These are phyloP conservation scores for Seira sanloemensis DNA, from an alignment of 2,888 invertebrate genomes.

Conservation along the genomic window DNA sequence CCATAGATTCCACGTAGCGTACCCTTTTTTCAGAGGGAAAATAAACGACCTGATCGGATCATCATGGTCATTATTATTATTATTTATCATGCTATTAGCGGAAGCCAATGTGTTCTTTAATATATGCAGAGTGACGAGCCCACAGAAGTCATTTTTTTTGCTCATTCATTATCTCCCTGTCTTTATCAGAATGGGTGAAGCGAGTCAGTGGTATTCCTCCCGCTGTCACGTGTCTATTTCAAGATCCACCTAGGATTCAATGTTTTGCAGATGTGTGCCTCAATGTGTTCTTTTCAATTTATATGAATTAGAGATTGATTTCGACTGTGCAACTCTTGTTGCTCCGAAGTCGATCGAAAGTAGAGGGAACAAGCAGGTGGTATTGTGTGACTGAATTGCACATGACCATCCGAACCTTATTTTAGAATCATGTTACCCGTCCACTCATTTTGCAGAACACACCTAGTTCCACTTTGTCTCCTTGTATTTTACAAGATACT, in stretches of 20 bases:
- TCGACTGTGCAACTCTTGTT: not conserved
- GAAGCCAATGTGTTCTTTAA: conserved; percentile 25
- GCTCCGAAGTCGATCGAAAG: not conserved
- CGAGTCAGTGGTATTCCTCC: conserved; percentile 49
- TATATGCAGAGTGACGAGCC: conserved; percentile 9
- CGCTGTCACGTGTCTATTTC: conserved; percentile 37
- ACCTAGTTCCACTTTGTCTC: not conserved
- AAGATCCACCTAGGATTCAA: not conserved
- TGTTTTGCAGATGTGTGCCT: conserved; percentile 33
- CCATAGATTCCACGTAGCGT: not conserved
- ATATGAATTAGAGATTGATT: not conserved
- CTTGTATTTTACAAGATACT: not conserved
- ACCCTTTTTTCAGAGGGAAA: conserved; percentile 30
- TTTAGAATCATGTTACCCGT: not conserved
- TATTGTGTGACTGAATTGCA: not conserved
- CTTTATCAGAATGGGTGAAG: conserved; percentile 34
- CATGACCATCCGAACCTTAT: not conserved
- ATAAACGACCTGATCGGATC: conserved; percentile 48
- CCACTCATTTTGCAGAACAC: not conserved
- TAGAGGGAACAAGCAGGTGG: not conserved
- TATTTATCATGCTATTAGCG: conserved; percentile 29
- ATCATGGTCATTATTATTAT: conserved; percentile 45
- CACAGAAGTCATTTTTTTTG: conserved; percentile 41
- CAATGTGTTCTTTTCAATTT: not conserved
- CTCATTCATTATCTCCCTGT: conserved; percentile 40